Conservation (phyloP, 1,140 invertebrate species). For the Polyergus mexicanus region DNA sequence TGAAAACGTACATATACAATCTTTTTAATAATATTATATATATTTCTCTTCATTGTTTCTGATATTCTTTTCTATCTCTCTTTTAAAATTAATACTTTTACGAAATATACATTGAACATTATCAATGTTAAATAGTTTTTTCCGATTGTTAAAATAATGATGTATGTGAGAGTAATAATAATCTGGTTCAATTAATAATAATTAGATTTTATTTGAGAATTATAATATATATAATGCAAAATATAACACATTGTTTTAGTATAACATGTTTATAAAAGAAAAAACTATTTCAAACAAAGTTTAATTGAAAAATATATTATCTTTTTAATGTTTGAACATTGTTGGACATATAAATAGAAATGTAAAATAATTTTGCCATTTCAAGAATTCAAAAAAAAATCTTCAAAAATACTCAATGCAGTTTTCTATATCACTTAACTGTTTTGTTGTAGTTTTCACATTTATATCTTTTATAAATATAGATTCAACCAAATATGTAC, state of each 20-base stretch:
- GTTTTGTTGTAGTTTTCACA: not conserved
- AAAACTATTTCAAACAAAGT: not conserved
- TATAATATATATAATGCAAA: not conserved
- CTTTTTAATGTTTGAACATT: not conserved
- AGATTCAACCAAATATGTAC: not conserved
- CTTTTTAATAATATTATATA: no score
- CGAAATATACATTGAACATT: constrained; percentile 26
- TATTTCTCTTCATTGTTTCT: not conserved
- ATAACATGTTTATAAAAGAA: not conserved
- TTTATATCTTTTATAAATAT: not conserved
- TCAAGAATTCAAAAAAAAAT: not conserved
- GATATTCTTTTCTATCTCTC: not conserved
- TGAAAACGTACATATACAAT: no score
- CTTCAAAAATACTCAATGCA: not conserved
- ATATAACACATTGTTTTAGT: not conserved
- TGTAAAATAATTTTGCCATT: not conserved
- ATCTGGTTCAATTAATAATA: not conserved
- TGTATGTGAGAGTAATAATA: constrained; percentile 7
- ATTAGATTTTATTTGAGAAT: not conserved
- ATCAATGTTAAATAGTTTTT: constrained; percentile 11
- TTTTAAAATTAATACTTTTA: not conserved
- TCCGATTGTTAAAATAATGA: constrained; percentile 5
- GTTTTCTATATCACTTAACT: not conserved
- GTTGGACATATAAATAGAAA: no score
- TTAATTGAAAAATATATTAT: not conserved